Percentiles rank a stretch among this genome's conserved stretches.
These are phyloP conservation scores for Pachycephus smyrnensis DNA, from an alignment of 2,888 invertebrate genomes.

Conservation along the genomic window DNA sequence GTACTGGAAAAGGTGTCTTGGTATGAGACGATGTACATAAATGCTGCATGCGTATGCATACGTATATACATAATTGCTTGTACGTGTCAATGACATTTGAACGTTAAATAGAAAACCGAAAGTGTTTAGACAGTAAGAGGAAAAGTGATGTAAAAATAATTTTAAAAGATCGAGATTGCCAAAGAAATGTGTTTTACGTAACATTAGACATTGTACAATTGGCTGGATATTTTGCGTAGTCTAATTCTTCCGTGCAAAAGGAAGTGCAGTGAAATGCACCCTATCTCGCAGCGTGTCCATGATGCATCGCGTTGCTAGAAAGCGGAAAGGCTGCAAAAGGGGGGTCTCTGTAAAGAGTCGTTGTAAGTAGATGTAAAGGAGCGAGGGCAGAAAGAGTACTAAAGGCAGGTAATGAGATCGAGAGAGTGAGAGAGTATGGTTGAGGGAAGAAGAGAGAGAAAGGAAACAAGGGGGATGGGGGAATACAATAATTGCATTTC, in stretches of 20 bases:
- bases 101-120: neutral
- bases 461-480: conserved; percentile 22
- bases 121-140: neutral
- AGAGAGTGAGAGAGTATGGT: conserved; percentile 27
- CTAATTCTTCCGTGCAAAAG: neutral
- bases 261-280: neutral
- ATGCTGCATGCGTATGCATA: neutral
- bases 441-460: conserved; percentile 25
- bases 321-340: neutral
- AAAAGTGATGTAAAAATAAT: neutral
- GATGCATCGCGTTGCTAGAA: neutral
- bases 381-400: neutral
- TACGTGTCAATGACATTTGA: neutral
- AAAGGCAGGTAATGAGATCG: conserved; percentile 7
- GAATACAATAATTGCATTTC: conserved; percentile 44
- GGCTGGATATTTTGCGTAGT: neutral
- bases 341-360: neutral
- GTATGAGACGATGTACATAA: neutral
- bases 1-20: conserved; percentile 6
- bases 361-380: neutral
- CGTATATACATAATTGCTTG: neutral
- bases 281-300: neutral
- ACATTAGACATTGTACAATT: neutral
- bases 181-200: neutral
- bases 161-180: neutral